phyloP scores from a whole-genome alignment of 2,797 vertebrate genomes.

The Falco naumanni region DNA sequence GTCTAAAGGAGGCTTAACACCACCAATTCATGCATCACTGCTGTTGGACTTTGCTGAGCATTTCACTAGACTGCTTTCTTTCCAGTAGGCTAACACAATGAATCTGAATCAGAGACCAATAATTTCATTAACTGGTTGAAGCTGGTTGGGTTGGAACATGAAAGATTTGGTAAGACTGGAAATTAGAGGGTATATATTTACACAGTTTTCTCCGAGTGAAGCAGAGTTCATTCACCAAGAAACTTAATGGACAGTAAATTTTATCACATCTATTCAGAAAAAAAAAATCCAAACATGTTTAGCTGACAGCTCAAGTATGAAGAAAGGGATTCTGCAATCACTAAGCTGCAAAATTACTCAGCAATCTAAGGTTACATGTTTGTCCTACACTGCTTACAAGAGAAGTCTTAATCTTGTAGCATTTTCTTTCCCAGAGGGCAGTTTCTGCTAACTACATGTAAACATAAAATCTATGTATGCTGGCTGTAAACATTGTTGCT shows the following conservation, averaged over 20 bases:
- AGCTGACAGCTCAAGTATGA: neutral
- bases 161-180: neutral
- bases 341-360: neutral
- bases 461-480: neutral
- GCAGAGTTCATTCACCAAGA: slow-evolving; percentile 5
- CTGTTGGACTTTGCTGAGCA: neutral
- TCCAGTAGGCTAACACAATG: neutral
- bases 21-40: slow-evolving; percentile 19
- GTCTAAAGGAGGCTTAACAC: slow-evolving; percentile 26
- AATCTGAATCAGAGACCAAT: slow-evolving; percentile 3
- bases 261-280: neutral
- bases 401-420: neutral
- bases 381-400: neutral
- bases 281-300: neutral
- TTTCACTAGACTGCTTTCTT: slow-evolving; percentile 11
- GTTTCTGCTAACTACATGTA: neutral
- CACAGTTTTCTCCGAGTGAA: neutral
- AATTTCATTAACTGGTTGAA: slow-evolving; percentile 22
- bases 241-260: neutral
- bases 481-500: neutral
- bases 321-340: neutral
- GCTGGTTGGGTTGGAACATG: neutral
- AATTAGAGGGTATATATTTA: neutral
- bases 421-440: neutral
- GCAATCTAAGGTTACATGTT: neutral